Evolutionary conservation across 2,888 invertebrate species (phyloP).

Genomic region (Mythimna albipuncta): DNA sequence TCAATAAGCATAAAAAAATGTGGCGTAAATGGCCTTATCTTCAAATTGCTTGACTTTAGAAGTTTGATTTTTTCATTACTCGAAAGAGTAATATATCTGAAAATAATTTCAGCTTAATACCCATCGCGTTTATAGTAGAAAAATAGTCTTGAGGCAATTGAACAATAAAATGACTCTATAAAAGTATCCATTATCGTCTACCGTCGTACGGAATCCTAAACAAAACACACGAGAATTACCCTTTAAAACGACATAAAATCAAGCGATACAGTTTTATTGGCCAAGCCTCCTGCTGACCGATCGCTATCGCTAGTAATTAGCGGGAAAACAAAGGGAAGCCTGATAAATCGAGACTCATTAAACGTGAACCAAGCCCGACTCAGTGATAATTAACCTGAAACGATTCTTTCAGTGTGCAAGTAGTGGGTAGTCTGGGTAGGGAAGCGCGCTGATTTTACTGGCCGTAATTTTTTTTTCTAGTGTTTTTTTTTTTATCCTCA

Average conservation of each 20-base stretch:
- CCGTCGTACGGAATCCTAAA: neutral
- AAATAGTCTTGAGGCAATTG: too few species aligned
- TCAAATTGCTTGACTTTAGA: too few species aligned
- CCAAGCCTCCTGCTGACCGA: constrained; percentile 33
- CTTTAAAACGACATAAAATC: constrained; percentile 14
- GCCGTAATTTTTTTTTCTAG: neutral
- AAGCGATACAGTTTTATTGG: constrained; percentile 36
- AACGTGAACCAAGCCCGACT: constrained; percentile 33
- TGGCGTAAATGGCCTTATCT: too few species aligned
- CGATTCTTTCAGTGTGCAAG: constrained; percentile 29
- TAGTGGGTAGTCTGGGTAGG: constrained; percentile 11
- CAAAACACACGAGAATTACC: neutral
- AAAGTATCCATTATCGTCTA: too few species aligned
- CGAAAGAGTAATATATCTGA: too few species aligned
- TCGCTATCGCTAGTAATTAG: constrained; percentile 46
- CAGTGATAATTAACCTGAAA: constrained; percentile 53
- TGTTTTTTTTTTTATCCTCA: neutral
- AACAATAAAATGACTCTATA: too few species aligned
- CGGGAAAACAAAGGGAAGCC: constrained; percentile 37
- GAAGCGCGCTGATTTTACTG: constrained; percentile 3
- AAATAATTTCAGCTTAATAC: too few species aligned
- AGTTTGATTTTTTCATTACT: too few species aligned
- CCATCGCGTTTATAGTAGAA: too few species aligned
- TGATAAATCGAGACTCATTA: constrained; percentile 52
- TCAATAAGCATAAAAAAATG: too few species aligned